phyloP scores from a whole-genome alignment of 2,797 vertebrate species.

The Xenentodon cancila region DNA sequence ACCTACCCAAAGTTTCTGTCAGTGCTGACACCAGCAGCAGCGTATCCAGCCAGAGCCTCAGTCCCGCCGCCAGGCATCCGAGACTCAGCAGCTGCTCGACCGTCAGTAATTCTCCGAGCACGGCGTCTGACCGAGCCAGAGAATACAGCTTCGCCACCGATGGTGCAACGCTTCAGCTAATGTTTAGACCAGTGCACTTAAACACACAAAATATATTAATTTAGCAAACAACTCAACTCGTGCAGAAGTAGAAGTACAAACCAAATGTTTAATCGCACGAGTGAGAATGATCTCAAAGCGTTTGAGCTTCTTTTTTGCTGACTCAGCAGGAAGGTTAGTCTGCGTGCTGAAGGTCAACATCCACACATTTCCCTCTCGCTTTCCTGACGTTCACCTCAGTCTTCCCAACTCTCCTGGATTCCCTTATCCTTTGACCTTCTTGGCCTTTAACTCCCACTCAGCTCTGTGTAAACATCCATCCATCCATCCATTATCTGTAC shows the following conservation, averaged over 20 bases:
- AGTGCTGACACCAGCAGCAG: slow-evolving; percentile 56
- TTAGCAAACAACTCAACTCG: not conserved
- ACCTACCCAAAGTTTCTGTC: slow-evolving; percentile 45
- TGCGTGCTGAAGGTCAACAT: slow-evolving; percentile 50
- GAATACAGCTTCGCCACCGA: slow-evolving; percentile 85
- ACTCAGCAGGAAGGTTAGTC: not conserved
- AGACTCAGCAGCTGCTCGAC: slow-evolving; percentile 67
- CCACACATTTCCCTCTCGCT: slow-evolving; percentile 49
- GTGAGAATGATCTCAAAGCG: slow-evolving; percentile 27
- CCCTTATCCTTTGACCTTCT: slow-evolving; percentile 31
- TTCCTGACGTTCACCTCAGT: slow-evolving; percentile 38
- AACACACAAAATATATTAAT: not conserved
- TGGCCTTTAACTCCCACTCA: no score
- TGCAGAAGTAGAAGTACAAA: no score
- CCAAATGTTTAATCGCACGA: no score
- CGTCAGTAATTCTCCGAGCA: slow-evolving; percentile 70
- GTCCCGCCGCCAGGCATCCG: slow-evolving; percentile 26
- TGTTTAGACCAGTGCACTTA: not conserved
- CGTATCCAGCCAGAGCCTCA: slow-evolving; percentile 36
- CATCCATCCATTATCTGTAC: no score
- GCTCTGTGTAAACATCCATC: no score
- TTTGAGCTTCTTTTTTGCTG: slow-evolving; percentile 9
- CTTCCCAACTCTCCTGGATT: slow-evolving; percentile 1
- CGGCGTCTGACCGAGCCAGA: slow-evolving; percentile 52
- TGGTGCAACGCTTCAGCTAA: slow-evolving; percentile 73